Conservation (phyloP, 2,888 invertebrate genomes). For the Nymphalis c-album region DNA sequence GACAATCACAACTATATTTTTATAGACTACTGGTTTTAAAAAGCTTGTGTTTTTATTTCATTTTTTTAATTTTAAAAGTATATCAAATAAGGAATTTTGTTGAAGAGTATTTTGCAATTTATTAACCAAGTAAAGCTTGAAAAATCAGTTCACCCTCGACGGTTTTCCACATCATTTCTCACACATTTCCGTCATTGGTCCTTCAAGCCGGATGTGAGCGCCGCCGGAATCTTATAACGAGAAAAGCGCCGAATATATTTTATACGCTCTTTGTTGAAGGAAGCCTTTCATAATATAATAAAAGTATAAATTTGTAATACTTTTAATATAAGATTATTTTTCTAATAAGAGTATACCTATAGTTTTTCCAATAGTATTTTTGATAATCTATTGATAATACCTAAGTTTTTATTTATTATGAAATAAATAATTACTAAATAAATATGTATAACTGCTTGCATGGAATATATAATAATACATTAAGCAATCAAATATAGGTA, state of each 20-base stretch:
- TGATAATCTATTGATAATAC: no score
- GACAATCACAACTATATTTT: slow-evolving; percentile 34
- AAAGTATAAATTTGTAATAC: slow-evolving; percentile 13
- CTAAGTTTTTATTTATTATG: no score
- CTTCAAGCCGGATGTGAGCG: slow-evolving; percentile 63
- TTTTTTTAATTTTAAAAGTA: not conserved
- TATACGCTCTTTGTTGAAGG: slow-evolving; percentile 20
- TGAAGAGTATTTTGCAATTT: slow-evolving; percentile 16
- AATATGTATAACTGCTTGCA: not conserved
- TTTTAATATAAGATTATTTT: not conserved
- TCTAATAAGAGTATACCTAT: not conserved
- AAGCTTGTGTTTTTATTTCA: not conserved
- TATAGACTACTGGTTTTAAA: slow-evolving; percentile 9
- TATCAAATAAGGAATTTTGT: not conserved
- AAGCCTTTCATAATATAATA: slow-evolving; percentile 22
- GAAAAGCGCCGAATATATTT: slow-evolving; percentile 48
- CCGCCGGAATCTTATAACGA: slow-evolving; percentile 70
- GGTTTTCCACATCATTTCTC: slow-evolving; percentile 56
- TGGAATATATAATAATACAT: not conserved
- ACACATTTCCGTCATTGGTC: slow-evolving; percentile 66
- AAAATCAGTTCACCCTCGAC: slow-evolving; percentile 39
- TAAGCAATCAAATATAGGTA: not conserved
- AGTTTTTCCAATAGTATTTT: not conserved
- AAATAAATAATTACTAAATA: not conserved
- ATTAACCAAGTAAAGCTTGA: slow-evolving; percentile 32